These are phyloP conservation scores for Tetropium fuscum DNA, from an alignment of 2,888 invertebrate genomes.

Conservation along the genomic window DNA sequence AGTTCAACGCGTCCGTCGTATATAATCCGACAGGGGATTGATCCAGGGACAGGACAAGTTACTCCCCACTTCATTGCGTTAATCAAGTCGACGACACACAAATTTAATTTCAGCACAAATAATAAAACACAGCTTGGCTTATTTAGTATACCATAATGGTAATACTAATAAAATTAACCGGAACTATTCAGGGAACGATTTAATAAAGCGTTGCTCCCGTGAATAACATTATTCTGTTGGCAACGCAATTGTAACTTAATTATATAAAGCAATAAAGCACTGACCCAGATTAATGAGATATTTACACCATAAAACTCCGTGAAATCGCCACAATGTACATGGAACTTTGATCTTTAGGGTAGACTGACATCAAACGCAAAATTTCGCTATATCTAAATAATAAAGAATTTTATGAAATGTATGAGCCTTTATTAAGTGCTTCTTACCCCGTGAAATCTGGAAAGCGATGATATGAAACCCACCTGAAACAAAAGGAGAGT, in stretches of 20 bases:
- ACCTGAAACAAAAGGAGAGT: slow-evolving; percentile 29
- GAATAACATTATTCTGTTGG: neutral
- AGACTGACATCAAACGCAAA: neutral
- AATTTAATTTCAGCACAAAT: too few species aligned
- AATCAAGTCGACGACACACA: too few species aligned
- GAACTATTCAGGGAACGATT: neutral
- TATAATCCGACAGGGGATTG: too few species aligned
- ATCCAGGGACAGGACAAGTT: too few species aligned
- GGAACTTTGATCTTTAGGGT: neutral
- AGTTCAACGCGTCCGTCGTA: too few species aligned
- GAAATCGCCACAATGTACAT: neutral
- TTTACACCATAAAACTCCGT: neutral
- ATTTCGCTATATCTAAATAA: neutral
- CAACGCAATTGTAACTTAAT: neutral
- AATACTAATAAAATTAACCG: neutral
- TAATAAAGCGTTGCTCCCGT: neutral
- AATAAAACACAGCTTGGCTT: too few species aligned
- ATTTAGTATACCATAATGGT: too few species aligned
- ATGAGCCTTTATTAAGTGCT: slow-evolving; percentile 19
- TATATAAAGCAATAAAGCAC: neutral
- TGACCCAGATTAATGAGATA: slow-evolving; percentile 2
- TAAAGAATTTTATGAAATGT: slow-evolving; percentile 10
- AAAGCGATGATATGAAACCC: slow-evolving; percentile 23
- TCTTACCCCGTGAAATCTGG: slow-evolving; percentile 23
- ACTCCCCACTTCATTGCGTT: too few species aligned